phyloP scores from a whole-genome alignment of 2,888 invertebrate genomes.

The Drosophila anomalata region DNA sequence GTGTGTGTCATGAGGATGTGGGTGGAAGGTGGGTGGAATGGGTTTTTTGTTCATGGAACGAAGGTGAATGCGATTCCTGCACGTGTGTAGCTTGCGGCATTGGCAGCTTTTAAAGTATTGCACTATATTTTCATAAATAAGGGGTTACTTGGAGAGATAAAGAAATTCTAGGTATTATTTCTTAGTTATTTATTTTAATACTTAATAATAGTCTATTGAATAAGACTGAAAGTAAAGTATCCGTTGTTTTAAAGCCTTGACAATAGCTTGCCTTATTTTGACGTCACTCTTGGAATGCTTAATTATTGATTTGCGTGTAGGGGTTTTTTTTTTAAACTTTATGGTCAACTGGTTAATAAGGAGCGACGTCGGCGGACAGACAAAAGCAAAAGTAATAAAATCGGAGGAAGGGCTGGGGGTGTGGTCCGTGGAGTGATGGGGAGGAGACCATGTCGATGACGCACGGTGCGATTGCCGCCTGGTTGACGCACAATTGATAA shows the following conservation, averaged over 20 bases:
- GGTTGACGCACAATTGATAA: conserved; percentile 66
- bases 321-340: conserved; percentile 46
- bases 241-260: neutral
- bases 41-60: neutral
- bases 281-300: conserved; percentile 42
- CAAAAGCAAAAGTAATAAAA: conserved; percentile 55
- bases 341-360: conserved; percentile 63
- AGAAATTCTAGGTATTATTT: no score
- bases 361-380: conserved; percentile 21
- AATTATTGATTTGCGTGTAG: conserved; percentile 55
- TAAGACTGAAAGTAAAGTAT: neutral
- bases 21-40: neutral
- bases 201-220: no score
- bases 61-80: conserved; percentile 22
- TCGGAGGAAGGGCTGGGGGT: conserved; percentile 19
- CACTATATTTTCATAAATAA: neutral
- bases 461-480: conserved; percentile 46
- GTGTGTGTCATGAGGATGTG: conserved; percentile 18
- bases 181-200: no score
- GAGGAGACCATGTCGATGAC: conserved; percentile 52
- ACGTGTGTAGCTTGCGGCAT: conserved; percentile 27
- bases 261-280: conserved; percentile 20
- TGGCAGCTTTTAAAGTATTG: conserved; percentile 27
- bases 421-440: conserved; percentile 10
- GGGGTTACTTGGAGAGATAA: neutral